phyloP scores from a whole-genome alignment of 2,797 vertebrate genomes.

The Dendrocincla fuliginosa region DNA sequence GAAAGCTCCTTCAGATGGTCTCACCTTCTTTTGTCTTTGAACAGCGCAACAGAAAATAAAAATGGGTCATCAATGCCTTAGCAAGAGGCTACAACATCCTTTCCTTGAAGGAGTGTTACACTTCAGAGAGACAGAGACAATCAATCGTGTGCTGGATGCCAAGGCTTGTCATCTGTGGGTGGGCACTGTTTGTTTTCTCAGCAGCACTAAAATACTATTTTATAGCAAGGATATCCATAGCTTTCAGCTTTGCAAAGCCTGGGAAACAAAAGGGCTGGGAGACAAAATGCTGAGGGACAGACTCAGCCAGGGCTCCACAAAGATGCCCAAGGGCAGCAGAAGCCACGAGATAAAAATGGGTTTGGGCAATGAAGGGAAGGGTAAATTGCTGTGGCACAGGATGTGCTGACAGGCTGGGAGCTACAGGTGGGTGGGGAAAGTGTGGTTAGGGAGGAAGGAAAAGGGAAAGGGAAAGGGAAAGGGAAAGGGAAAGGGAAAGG shows the following conservation, averaged over 20 bases:
- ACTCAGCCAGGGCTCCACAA: background rate
- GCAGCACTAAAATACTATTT: background rate
- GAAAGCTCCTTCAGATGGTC: constrained; percentile 32
- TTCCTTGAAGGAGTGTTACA: background rate
- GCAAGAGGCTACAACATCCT: background rate
- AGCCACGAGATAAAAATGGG: background rate
- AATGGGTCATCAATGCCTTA: constrained; percentile 41
- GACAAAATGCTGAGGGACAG: background rate
- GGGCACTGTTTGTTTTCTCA: background rate
- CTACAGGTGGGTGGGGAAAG: background rate
- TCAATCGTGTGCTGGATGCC: background rate
- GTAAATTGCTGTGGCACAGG: fast-evolving
- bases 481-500: no score
- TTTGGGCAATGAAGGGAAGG: background rate
- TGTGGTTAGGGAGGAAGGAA: background rate
- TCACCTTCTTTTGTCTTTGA: constrained; percentile 77
- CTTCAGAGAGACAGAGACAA: background rate
- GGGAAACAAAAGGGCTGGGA: background rate
- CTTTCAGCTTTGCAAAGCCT: background rate
- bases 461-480: no score
- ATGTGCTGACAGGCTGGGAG: background rate
- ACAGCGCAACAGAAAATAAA: background rate
- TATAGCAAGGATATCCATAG: background rate
- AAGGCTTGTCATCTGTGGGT: fast-evolving
- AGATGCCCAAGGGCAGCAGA: background rate